Base-by-base conservation (phyloP, 2,888 invertebrate genomes). In the Mimas tiliae region DNA sequence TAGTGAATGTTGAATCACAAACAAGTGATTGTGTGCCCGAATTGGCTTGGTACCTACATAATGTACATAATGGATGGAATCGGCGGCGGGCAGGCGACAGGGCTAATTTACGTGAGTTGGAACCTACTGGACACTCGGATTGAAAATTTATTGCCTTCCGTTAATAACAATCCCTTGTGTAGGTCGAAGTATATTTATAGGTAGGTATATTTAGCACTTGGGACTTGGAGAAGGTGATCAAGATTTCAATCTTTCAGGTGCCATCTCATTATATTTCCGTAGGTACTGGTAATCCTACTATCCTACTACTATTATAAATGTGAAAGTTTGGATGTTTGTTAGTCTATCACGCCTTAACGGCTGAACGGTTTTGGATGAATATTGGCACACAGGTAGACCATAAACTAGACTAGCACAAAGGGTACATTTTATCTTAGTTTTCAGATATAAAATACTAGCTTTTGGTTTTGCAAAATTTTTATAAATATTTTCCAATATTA, bases 1-100 rank as follows among this genome's bases (percentile, higher is more conserved):
- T 33, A 19, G 33, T 65, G 68, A 66, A 70, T 50, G 52, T 62
- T 45, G 66, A 58, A 68, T 83, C 83, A 81, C 78, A 81, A 82
- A 84, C 82, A 85, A 77, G 73, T 75, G 72, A 74, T 74, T 75
- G 75, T 74, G 80, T 76, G 75, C 70, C 75, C 70, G 75, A 81
- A 83, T 83, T 79, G 84, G 80, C 80, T 79, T 81, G 74, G 80
- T 74, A 79, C 80, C 74, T 88, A 86, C 83, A 88, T 86, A 87
- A 87, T 87, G 86, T 88, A 86, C 83, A 88, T 86, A 87, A 87
- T 87, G 86, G 85, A 89, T 89, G 82, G 83, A 72, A 75, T 74
- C 73, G 74, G 69, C 73, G 74, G 69, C 71, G 75, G 78, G 71
- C 79, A 79, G 74, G 75, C 77, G 85, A 85, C 84, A 80, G 78